Conservation (phyloP, 2,797 vertebrate genomes). For the Morelia viridis region DNA sequence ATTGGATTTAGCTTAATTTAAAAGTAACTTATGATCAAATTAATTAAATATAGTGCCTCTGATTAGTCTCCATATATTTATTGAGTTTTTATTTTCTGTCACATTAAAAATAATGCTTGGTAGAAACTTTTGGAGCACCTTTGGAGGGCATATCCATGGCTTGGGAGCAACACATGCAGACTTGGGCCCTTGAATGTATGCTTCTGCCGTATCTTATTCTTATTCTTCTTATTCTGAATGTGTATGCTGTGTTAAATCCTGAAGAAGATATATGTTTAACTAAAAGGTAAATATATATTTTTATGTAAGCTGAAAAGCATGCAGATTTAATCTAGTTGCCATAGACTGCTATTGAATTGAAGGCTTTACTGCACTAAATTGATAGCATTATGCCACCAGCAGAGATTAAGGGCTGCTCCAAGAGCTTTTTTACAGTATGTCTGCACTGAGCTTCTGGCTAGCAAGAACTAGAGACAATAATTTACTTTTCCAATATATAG, state of each 20-base stretch:
- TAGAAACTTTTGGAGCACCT: not conserved
- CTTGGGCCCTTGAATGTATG: not conserved
- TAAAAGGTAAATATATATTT: too few species aligned
- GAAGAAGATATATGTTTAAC: not conserved
- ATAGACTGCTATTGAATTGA: not conserved
- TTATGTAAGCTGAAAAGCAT: not conserved
- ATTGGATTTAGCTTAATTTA: not conserved
- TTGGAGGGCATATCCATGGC: not conserved
- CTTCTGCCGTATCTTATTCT: not conserved
- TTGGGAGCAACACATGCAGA: not conserved
- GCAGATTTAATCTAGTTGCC: not conserved
- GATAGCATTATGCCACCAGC: not conserved
- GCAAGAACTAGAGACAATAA: not conserved
- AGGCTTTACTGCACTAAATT: not conserved
- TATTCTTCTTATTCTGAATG: not conserved
- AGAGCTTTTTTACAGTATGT: not conserved
- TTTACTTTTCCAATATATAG: not conserved
- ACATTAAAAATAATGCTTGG: not conserved
- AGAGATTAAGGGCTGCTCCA: not conserved
- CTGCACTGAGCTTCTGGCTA: too few species aligned
- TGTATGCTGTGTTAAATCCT: not conserved
- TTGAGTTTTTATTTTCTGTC: not conserved
- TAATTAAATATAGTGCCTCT: not conserved
- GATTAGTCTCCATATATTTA: not conserved
- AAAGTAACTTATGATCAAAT: not conserved